A percentile compares a stretch with the other conserved stretches of the same genome.
These are phyloP conservation scores for Pheosia tremula DNA, from an alignment of 2,888 invertebrate genomes.

Conservation along the genomic window DNA sequence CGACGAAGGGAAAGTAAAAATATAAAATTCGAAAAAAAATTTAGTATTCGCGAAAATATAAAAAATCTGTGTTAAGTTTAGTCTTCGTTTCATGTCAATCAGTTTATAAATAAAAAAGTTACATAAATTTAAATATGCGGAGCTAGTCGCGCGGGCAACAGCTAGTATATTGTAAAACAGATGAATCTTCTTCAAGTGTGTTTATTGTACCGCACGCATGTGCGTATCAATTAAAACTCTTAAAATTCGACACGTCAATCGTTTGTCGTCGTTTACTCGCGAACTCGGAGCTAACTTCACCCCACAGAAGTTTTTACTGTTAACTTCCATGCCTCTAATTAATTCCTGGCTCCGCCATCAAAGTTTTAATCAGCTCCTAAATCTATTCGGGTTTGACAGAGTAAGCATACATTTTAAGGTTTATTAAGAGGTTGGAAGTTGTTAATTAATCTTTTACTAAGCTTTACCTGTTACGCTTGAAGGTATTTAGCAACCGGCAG, in stretches of 20 bases:
- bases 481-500: too few species aligned
- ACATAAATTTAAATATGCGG: too few species aligned
- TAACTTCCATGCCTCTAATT: conserved; percentile 64
- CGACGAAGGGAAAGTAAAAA: too few species aligned
- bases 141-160: too few species aligned
- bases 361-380: conserved; percentile 62
- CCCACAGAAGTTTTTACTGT: conserved; percentile 43
- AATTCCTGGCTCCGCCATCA: conserved; percentile 62
- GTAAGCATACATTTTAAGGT: conserved; percentile 33
- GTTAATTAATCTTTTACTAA: neutral
- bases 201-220: neutral
- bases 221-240: conserved; percentile 20
- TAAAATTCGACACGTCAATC: conserved; percentile 39
- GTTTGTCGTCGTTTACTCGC: conserved; percentile 62
- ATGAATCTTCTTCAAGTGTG: neutral
- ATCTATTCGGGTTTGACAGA: conserved; percentile 35
- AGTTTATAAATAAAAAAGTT: too few species aligned
- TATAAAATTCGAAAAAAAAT: too few species aligned
- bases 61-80: too few species aligned
- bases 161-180: too few species aligned
- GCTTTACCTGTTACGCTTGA: neutral
- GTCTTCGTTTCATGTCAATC: too few species aligned
- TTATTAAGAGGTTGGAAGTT: conserved; percentile 5
- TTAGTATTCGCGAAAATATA: too few species aligned
- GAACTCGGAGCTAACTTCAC: conserved; percentile 47